A percentile compares a stretch with the other conserved stretches of the same genome.
phyloP scores from a whole-genome alignment of 2,113 vertebrate species.

The Anguilla rostrata region DNA sequence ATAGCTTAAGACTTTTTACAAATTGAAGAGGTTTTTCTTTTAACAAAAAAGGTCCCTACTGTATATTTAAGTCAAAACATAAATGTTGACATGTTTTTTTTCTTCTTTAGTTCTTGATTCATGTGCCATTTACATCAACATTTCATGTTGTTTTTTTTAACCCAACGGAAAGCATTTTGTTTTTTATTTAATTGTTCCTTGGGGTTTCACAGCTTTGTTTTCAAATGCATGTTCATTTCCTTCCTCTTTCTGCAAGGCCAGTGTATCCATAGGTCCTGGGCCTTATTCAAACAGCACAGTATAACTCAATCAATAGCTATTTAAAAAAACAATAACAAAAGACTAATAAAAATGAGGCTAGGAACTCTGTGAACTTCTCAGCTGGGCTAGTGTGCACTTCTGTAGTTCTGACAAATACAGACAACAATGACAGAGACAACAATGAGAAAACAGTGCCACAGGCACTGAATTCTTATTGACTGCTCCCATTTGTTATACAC shows the following conservation, averaged over 20 bases:
- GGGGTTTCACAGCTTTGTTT: constrained; percentile 42
- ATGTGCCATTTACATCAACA: neutral
- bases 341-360: constrained; percentile 49
- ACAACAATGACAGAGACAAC: neutral
- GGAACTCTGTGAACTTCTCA: neutral
- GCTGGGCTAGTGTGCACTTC: neutral
- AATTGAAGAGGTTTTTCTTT: neutral
- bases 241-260: constrained; percentile 48
- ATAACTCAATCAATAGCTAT: constrained; percentile 53
- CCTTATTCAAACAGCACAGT: constrained; percentile 62
- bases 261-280: constrained; percentile 53
- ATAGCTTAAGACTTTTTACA: neutral
- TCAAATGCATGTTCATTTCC: constrained; percentile 26
- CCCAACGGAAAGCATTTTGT: constrained; percentile 13
- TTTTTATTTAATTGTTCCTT: constrained; percentile 59
- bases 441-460: neutral
- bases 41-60: neutral
- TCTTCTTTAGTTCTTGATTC: neutral
- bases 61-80: neutral
- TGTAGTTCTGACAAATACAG: neutral
- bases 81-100: neutral
- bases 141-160: neutral
- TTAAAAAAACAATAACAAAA: constrained; percentile 48
- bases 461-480: neutral
- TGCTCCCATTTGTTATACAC: neutral